Evolutionary conservation across 2,113 vertebrate species (phyloP).

Genomic region (Chaetodon auriga): DNA sequence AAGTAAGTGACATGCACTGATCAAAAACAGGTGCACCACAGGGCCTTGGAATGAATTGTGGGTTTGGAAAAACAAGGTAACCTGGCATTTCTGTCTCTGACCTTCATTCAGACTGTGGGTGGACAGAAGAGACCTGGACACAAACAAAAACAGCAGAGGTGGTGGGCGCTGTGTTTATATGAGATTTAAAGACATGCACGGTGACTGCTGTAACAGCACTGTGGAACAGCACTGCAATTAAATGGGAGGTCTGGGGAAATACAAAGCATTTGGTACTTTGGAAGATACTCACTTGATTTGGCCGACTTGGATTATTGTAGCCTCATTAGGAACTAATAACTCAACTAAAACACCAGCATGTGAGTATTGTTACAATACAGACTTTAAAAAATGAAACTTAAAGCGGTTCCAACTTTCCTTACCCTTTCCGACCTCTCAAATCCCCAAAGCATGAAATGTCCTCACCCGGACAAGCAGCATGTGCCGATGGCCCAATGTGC

Average conservation of each 20-base stretch:
- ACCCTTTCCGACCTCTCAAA: background rate
- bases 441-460: slow-evolving; percentile 39
- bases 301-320: too few relatives aligned
- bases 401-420: background rate
- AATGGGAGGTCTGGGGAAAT: background rate
- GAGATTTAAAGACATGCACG: slow-evolving; percentile 35
- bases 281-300: background rate
- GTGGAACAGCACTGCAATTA: background rate
- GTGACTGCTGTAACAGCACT: background rate
- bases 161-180: slow-evolving; percentile 38
- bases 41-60: slow-evolving; percentile 12
- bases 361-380: background rate
- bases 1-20: background rate
- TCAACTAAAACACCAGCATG: background rate
- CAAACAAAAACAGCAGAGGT: slow-evolving; percentile 51
- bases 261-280: background rate
- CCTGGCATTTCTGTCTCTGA: slow-evolving; percentile 46
- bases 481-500: slow-evolving; percentile 64
- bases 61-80: slow-evolving; percentile 50
- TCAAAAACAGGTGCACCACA: slow-evolving; percentile 13
- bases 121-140: slow-evolving; percentile 52
- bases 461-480: slow-evolving; percentile 60
- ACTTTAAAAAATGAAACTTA: background rate
- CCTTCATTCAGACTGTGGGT: slow-evolving; percentile 66
- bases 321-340: too few relatives aligned